These are phyloP conservation scores for Cheirogaleus major DNA, from an alignment of 2,797 vertebrate species.

Conservation along the genomic window DNA sequence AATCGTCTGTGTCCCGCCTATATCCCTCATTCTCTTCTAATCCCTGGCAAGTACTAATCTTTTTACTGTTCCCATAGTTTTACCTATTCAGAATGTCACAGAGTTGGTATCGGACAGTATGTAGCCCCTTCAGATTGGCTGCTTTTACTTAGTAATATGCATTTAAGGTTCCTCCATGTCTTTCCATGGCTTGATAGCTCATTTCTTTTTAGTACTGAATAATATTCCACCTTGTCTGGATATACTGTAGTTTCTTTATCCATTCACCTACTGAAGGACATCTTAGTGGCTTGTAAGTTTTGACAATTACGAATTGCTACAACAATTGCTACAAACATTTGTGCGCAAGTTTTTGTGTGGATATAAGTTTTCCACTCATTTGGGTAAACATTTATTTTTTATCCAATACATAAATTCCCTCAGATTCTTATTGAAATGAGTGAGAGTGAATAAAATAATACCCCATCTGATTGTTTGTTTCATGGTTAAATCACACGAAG, in stretches of 20 bases:
- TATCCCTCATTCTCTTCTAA: neutral
- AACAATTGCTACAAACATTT: neutral
- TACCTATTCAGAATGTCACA: neutral
- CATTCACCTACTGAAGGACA: neutral
- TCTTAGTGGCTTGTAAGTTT: neutral
- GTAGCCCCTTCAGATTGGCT: neutral
- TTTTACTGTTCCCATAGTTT: neutral
- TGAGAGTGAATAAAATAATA: neutral
- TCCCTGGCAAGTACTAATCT: neutral
- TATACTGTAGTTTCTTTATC: neutral
- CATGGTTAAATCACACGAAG: neutral
- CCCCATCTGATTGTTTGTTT: neutral
- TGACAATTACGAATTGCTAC: neutral
- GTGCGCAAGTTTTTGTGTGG: neutral
- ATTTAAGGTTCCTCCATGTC: neutral
- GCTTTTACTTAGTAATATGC: neutral
- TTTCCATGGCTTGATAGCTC: neutral
- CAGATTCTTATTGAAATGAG: neutral
- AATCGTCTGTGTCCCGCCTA: neutral
- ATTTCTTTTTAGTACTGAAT: neutral
- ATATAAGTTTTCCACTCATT: neutral
- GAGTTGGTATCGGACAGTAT: neutral
- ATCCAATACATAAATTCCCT: neutral
- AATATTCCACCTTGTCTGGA: neutral
- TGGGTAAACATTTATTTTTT: neutral